Conservation (phyloP, 2,113 vertebrate species). For the Catharus bicknelli region DNA sequence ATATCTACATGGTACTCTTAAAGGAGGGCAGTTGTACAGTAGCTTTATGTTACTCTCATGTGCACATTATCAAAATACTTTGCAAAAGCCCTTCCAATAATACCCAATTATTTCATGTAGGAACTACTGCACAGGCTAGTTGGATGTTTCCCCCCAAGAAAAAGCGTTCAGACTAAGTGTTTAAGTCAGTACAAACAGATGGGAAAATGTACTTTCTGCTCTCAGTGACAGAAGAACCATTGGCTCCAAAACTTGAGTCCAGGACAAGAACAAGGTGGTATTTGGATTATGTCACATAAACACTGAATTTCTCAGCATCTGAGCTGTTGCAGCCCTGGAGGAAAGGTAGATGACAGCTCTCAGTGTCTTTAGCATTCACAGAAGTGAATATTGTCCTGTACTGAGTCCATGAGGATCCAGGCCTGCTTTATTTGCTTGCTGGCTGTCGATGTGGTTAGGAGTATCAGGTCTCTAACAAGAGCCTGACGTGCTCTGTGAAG, state of each 20-base stretch:
- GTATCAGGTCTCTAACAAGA: neutral
- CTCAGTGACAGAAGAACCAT: neutral
- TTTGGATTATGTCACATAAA: neutral
- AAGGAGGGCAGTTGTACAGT: neutral
- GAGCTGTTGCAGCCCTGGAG: neutral
- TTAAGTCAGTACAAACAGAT: neutral
- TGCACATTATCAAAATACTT: neutral
- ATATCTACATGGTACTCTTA: neutral
- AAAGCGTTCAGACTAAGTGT: neutral
- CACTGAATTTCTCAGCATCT: neutral
- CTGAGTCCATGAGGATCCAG: neutral
- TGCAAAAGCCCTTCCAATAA: neutral
- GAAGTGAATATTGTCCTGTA: neutral
- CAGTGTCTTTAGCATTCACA: neutral
- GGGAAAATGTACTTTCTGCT: neutral
- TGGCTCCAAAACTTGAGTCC: neutral
- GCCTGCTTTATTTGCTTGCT: neutral
- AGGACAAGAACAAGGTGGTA: neutral
- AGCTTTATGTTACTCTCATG: neutral
- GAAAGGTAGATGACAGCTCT: neutral
- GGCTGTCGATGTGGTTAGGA: neutral
- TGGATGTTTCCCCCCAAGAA: neutral
- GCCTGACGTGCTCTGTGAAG: accelerated
- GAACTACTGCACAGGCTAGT: neutral
- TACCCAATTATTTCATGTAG: neutral